Evolutionary conservation across 2,797 vertebrate genomes (phyloP).

Genomic region (Natrix natrix): DNA sequence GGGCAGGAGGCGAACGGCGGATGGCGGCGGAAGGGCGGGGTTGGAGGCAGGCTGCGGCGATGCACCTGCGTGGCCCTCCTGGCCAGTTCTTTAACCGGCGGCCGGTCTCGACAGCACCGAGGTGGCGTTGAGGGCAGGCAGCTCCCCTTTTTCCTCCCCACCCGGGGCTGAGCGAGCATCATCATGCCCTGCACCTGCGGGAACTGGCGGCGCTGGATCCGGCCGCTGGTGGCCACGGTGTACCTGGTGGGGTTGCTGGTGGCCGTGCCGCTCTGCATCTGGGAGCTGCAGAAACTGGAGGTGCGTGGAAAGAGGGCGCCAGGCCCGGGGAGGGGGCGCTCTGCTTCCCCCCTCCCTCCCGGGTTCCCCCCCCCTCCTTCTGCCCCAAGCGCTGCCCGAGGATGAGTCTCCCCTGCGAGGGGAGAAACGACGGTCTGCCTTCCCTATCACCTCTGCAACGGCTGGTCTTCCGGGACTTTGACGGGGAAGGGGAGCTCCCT

Average conservation of each 20-base stretch:
- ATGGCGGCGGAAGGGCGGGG: neutral
- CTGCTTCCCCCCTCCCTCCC: neutral
- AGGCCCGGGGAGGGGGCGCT: neutral
- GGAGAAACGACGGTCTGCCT: neutral
- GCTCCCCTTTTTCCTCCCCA: too few species aligned
- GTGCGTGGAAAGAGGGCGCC: constrained; percentile 78
- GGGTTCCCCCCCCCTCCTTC: too few species aligned
- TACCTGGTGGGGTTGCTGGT: constrained; percentile 85
- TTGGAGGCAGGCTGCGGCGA: neutral
- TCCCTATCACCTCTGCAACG: neutral
- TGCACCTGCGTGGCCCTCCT: neutral
- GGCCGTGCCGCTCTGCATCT: constrained; percentile 86
- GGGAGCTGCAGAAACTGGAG: constrained; percentile 90
- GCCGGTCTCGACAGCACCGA: neutral
- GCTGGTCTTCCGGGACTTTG: neutral
- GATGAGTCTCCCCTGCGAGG: neutral
- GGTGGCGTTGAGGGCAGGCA: neutral
- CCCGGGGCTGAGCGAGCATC: neutral
- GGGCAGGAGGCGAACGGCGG: neutral
- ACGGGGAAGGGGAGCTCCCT: neutral
- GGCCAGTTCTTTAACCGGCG: constrained; percentile 22
- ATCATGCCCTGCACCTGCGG: constrained; percentile 92
- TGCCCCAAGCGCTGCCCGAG: neutral
- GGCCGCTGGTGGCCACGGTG: constrained; percentile 85
- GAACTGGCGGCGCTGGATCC: constrained; percentile 96